phyloP scores from a whole-genome alignment of 2,797 vertebrate genomes.

The Chloroceryle inda region DNA sequence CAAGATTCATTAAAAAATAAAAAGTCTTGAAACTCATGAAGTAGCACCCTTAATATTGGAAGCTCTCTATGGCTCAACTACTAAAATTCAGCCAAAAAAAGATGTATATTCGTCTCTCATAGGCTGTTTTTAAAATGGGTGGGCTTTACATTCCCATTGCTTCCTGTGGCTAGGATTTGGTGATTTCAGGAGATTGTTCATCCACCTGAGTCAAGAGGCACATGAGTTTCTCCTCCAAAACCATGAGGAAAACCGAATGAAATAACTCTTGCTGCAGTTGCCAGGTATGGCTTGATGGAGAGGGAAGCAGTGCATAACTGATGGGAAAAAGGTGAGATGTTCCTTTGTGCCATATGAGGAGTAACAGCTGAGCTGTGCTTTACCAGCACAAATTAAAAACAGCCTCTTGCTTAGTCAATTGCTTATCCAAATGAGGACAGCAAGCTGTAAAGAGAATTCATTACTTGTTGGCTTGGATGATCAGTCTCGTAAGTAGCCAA shows the following conservation, averaged over 20 bases:
- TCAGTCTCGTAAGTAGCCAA: neutral
- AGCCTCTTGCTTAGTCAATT: slow-evolving; percentile 11
- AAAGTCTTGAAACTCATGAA: neutral
- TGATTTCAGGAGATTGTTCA: slow-evolving; percentile 3
- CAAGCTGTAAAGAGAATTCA: slow-evolving; percentile 37
- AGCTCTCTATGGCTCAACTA: neutral
- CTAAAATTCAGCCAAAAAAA: neutral
- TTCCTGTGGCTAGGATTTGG: neutral
- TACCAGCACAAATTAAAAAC: neutral
- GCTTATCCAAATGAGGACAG: slow-evolving; percentile 38
- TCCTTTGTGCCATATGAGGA: neutral
- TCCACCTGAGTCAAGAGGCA: slow-evolving; percentile 1
- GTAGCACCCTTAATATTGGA: neutral
- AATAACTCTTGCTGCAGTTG: neutral
- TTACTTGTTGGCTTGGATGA: slow-evolving; percentile 13
- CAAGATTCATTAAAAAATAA: neutral
- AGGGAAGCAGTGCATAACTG: slow-evolving; percentile 32
- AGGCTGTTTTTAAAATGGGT: neutral
- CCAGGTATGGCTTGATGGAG: neutral
- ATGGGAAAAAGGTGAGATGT: slow-evolving; percentile 36
- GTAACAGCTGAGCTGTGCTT: slow-evolving; percentile 19
- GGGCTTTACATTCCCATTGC: neutral
- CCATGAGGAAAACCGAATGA: neutral
- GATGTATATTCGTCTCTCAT: neutral
- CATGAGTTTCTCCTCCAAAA: slow-evolving; percentile 1